These are phyloP conservation scores for Pollachius pollachius DNA, from an alignment of 2,113 vertebrate genomes.

Conservation along the genomic window DNA sequence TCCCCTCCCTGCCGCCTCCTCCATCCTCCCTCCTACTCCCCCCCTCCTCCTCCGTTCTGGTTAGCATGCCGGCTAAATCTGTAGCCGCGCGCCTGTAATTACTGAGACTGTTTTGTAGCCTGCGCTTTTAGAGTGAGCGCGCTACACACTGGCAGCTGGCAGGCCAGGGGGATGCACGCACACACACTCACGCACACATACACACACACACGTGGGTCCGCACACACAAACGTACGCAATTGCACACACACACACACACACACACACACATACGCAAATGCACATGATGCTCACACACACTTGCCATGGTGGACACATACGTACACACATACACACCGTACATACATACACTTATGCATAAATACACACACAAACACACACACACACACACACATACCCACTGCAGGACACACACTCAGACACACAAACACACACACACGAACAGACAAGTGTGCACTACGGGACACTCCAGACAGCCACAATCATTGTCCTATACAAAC, in stretches of 20 bases:
- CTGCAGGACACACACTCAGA: not conserved
- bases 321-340: slow-evolving; percentile 10
- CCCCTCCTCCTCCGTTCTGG: slow-evolving; percentile 67
- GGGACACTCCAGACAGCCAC: too few species aligned
- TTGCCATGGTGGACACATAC: too few species aligned
- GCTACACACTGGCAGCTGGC: slow-evolving; percentile 78
- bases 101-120: slow-evolving; percentile 45
- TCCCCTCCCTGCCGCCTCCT: slow-evolving; percentile 77
- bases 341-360: slow-evolving; percentile 18
- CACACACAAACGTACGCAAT: slow-evolving; percentile 3
- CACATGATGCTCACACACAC: slow-evolving; percentile 4
- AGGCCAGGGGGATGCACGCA: slow-evolving; percentile 48
- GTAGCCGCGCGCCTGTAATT: slow-evolving; percentile 81
- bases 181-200: slow-evolving; percentile 28
- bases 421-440: slow-evolving; percentile 23
- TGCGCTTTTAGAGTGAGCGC: slow-evolving; percentile 65
- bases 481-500: too few species aligned
- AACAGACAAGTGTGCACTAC: too few species aligned
- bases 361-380: not conserved
- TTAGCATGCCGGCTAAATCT: slow-evolving; percentile 83
- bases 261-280: slow-evolving; percentile 24
- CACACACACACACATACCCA: not conserved
- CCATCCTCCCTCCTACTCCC: too few species aligned
- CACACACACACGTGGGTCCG: slow-evolving; percentile 8
- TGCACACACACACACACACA: slow-evolving; percentile 8